Conservation (phyloP, 1,140 invertebrate species). For the Achroia grisella region DNA sequence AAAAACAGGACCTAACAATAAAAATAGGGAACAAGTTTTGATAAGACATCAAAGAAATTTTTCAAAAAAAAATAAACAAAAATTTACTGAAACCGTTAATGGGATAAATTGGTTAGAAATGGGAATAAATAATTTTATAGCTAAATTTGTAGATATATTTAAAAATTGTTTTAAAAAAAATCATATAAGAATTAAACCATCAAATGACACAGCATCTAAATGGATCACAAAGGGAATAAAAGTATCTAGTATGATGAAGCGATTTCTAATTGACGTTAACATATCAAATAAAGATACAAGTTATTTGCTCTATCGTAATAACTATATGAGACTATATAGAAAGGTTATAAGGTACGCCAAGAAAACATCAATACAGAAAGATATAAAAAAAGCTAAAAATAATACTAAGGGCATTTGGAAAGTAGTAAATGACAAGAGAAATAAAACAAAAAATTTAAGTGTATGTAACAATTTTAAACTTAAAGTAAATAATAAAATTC, state of each 20-base stretch:
- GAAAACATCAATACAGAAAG: neutral
- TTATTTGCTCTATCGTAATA: neutral
- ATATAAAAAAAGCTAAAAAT: constrained; percentile 1
- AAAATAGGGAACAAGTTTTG: neutral
- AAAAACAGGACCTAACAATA: neutral
- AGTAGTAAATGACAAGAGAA: constrained; percentile 3
- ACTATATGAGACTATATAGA: constrained; percentile 8
- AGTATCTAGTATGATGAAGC: constrained; percentile 9
- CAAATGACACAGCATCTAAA: neutral
- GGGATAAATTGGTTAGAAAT: neutral
- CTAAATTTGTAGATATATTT: neutral
- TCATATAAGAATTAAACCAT: neutral
- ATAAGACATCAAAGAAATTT: neutral
- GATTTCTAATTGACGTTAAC: constrained; percentile 1
- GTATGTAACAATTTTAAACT: neutral
- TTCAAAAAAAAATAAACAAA: neutral
- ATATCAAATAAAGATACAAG: neutral
- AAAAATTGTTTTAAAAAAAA: constrained; percentile 3
- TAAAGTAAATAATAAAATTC: constrained; percentile 2
- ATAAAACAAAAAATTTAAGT: constrained; percentile 1
- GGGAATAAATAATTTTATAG: neutral
- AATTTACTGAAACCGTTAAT: neutral
- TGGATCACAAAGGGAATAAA: constrained; percentile 10
- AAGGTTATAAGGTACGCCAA: constrained; percentile 4
- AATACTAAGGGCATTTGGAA: constrained; percentile 9